Evolutionary conservation across 1,140 invertebrate genomes (phyloP), one percentile per base, ranked within the genome.

Genomic region (Cydia pomonella): DNA sequence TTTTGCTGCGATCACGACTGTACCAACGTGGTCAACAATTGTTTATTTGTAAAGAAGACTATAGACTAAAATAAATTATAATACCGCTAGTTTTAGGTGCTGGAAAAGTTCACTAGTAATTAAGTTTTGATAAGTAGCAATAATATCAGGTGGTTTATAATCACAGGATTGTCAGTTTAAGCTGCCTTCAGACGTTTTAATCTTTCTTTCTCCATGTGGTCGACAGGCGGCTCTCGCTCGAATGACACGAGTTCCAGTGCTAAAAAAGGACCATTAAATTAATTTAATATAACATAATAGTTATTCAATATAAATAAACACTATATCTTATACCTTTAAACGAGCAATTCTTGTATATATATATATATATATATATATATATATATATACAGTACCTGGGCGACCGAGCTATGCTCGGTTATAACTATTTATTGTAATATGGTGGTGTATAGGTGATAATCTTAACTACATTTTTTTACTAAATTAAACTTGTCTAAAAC

Each of bases 121-220:
- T n/a, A 47, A 50, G 29, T 72, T 47, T 44, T 72, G 38, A 25
- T 50, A 50, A 50, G n/a, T 47, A 72, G 21, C 38, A 72, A 72
- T 72, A 72, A 16, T 25, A 50, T 72, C 21, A 72, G 47, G 47
- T 44, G 62, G 50, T 41, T 33, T 23, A 59, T 59, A 77, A 80
- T 64, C 72, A 76, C 74, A 76, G 64, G 59, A 62, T 44, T n/a
- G 77, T 72, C 59, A 21, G 44, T 53, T 80, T 85, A 82, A 76
- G 81, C 85, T 13, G 85, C 88, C 33, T 90, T 88, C 9, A 93
- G 84, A 3, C 89, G 83, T 75, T 93, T 93, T 74, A 91, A 78
- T 0, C 92, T 85, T 62, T 93, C 92, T 75, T 93, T 93, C 79
- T 93, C 93, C 66, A 87, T 79, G 63, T 92, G 87, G 78, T 93